Evolutionary conservation across 2,888 invertebrate genomes (phyloP).

Genomic region (Arenicola marina): DNA sequence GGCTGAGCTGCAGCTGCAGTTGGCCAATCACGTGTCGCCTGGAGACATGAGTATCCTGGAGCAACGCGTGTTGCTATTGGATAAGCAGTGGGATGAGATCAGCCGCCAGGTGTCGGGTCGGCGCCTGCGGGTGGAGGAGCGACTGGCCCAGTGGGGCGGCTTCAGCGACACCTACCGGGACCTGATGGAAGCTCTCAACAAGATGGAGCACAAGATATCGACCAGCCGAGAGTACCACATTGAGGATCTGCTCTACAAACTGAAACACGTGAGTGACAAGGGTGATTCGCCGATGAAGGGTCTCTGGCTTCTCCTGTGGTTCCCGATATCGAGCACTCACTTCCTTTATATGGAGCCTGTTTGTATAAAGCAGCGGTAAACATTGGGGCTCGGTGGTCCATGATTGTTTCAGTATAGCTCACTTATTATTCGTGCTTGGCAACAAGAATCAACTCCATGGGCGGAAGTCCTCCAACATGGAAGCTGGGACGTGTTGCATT

Average conservation of each 20-base stretch:
- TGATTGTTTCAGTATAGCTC: no score
- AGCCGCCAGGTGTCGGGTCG: conserved; percentile 40
- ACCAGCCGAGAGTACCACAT: conserved; percentile 49
- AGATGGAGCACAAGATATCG: conserved; percentile 47
- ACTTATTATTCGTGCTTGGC: no score
- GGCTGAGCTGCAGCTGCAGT: conserved; percentile 39
- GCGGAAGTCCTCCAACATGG: no score
- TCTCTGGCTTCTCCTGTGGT: no score
- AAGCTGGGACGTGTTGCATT: no score
- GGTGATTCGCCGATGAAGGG: no score
- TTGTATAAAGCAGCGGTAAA: no score
- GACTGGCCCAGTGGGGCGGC: conserved; percentile 45
- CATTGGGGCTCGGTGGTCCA: no score
- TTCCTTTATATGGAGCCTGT: no score
- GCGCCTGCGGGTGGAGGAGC: conserved; percentile 32
- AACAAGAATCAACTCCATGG: no score
- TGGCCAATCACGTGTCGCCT: conserved; percentile 43
- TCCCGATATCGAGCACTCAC: no score
- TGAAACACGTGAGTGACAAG: conserved; percentile 45
- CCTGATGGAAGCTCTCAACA: conserved; percentile 46
- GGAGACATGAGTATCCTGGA: conserved; percentile 53
- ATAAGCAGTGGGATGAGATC: conserved; percentile 58
- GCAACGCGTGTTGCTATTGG: conserved; percentile 51
- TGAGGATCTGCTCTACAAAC: conserved; percentile 51
- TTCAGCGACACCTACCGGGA: conserved; percentile 43